These are phyloP conservation scores for Druon quercuslanigerum DNA, from an alignment of 1,140 invertebrate species.

Conservation along the genomic window DNA sequence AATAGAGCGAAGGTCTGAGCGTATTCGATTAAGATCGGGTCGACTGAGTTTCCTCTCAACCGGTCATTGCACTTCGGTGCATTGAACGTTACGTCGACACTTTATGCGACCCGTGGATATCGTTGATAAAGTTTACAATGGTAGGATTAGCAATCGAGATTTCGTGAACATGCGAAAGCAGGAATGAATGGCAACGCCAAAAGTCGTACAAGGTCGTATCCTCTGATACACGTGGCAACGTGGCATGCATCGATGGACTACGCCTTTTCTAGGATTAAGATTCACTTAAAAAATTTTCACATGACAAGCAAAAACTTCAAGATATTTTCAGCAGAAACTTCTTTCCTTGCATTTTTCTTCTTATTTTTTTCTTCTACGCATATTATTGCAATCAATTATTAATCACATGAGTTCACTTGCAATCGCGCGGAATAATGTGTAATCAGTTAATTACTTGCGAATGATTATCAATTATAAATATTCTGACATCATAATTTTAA, in stretches of 20 bases:
- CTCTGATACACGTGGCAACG: slow-evolving; percentile 39
- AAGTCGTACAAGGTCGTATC: slow-evolving; percentile 47
- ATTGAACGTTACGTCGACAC: slow-evolving; percentile 13
- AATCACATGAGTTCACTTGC: background rate
- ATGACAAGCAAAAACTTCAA: background rate
- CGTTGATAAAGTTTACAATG: background rate
- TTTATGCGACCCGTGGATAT: background rate
- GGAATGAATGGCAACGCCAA: slow-evolving; percentile 21
- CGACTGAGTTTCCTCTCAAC: slow-evolving; percentile 40
- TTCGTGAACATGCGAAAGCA: background rate
- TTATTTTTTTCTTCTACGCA: too few species aligned
- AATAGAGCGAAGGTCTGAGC: slow-evolving; percentile 25
- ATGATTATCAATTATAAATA: too few species aligned
- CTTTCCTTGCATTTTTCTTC: background rate
- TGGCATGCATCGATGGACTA: background rate
- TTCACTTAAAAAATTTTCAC: slow-evolving; percentile 14
- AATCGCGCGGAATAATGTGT: background rate
- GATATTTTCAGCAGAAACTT: too few species aligned
- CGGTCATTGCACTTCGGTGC: slow-evolving; percentile 37
- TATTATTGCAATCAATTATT: too few species aligned
- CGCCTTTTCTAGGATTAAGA: background rate
- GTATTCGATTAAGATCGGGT: slow-evolving; percentile 32
- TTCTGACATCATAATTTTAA: too few species aligned
- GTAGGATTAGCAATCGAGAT: background rate
- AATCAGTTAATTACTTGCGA: too few species aligned